Evolutionary conservation across 2,113 vertebrate species (phyloP).

Genomic region (Oncorhynchus kisutch): DNA sequence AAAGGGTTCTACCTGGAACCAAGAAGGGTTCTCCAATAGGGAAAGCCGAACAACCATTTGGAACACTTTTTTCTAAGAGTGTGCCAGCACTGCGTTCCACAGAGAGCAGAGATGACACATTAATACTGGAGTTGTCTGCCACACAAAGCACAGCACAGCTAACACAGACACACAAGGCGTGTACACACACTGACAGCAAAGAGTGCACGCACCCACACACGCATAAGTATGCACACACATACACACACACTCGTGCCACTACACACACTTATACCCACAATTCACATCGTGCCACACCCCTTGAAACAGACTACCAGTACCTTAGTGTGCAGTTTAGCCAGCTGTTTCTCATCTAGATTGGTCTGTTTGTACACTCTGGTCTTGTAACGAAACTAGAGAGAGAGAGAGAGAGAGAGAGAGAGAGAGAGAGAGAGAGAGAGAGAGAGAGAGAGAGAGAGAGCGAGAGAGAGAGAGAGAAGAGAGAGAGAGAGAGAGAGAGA

Average conservation of each 20-base stretch:
- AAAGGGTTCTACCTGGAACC: too few species aligned
- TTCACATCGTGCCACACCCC: not conserved
- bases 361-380: slow-evolving; percentile 95
- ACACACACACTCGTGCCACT: not conserved
- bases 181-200: not conserved
- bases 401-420: too few species aligned
- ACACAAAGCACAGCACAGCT: not conserved
- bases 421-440: too few species aligned
- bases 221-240: not conserved
- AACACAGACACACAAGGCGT: not conserved
- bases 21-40: too few species aligned
- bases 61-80: too few species aligned
- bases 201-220: not conserved
- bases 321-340: slow-evolving; percentile 97
- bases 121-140: not conserved
- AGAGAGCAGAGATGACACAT: not conserved
- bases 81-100: not conserved
- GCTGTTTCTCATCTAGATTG: slow-evolving; percentile 94
- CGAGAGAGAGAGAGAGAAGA: too few species aligned
- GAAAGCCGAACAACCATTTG: too few species aligned
- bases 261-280: not conserved
- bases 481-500: too few species aligned
- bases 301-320: slow-evolving; percentile 57
- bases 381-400: slow-evolving; percentile 92
- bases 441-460: too few species aligned